A percentile compares a stretch with the other conserved stretches of the same genome.
Evolutionary conservation across 2,113 vertebrate genomes (phyloP).

Genomic region (Nesospiza acunhae): DNA sequence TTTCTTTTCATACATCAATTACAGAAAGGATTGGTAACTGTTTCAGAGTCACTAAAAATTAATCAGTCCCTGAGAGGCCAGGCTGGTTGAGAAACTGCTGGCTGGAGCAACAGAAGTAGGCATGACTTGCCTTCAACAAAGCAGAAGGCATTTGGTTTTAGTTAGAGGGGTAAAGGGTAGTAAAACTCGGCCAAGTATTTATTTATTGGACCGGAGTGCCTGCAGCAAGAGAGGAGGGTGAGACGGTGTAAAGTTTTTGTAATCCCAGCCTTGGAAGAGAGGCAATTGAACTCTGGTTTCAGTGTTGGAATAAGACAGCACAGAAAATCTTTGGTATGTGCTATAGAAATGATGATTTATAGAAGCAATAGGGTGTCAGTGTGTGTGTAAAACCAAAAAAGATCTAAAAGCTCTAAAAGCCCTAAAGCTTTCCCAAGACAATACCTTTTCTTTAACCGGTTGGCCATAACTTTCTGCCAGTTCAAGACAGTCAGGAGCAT

Average conservation of each 20-base stretch:
- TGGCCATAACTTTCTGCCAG: background rate
- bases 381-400: background rate
- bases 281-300: background rate
- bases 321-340: background rate
- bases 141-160: slow-evolving; percentile 34
- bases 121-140: slow-evolving; percentile 10
- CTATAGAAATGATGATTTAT: background rate
- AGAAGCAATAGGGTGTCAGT: background rate
- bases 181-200: background rate
- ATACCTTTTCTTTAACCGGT: background rate
- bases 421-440: background rate
- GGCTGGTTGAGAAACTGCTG: slow-evolving; percentile 23
- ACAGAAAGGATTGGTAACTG: background rate
- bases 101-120: slow-evolving; percentile 5
- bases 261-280: background rate
- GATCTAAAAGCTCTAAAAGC: background rate
- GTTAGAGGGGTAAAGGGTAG: slow-evolving; percentile 27
- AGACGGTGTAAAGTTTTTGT: background rate
- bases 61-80: background rate
- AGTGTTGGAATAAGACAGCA: background rate
- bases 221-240: background rate
- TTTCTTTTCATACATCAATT: background rate
- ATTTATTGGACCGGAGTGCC: background rate
- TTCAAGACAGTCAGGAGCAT: rapidly evolving
- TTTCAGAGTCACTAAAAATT: background rate